Evolutionary conservation across 2,888 invertebrate species (phyloP).

Genomic region (Vesta saturnalis): DNA sequence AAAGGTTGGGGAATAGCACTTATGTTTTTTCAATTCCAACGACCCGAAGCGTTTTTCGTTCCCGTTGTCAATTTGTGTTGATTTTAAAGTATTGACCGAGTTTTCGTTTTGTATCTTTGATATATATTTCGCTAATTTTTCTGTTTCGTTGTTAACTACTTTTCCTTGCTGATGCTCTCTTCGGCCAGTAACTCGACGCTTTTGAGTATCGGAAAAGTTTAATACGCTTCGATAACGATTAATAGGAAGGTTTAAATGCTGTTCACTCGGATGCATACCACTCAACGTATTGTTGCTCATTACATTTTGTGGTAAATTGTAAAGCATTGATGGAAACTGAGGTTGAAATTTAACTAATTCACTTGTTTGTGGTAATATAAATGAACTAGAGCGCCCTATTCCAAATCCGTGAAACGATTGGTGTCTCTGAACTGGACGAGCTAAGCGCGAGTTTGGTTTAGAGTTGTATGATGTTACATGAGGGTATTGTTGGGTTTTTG

Average conservation of each 20-base stretch:
- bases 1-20: slow-evolving; percentile 61
- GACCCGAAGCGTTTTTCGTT: slow-evolving; percentile 56
- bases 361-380: slow-evolving; percentile 2
- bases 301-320: slow-evolving; percentile 17
- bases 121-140: background rate
- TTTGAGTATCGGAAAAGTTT: slow-evolving; percentile 7
- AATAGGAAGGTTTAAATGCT: slow-evolving; percentile 8
- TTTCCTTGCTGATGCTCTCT: slow-evolving; percentile 47
- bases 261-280: too few relatives aligned
- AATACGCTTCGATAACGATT: background rate
- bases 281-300: background rate
- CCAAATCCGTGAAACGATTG: slow-evolving; percentile 60
- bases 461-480: slow-evolving; percentile 21
- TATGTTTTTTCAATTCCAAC: slow-evolving; percentile 58
- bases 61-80: slow-evolving; percentile 19
- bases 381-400: background rate
- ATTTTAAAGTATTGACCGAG: slow-evolving; percentile 20
- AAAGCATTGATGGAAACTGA: slow-evolving; percentile 7
- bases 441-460: slow-evolving; percentile 36
- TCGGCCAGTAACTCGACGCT: slow-evolving; percentile 49
- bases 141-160: slow-evolving; percentile 26
- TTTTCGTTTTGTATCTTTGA: slow-evolving; percentile 34
- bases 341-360: slow-evolving; percentile 20
- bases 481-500: background rate
- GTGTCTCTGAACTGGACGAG: slow-evolving; percentile 52